A percentile compares a stretch with the other conserved stretches of the same genome.
Conservation (phyloP, 2,113 vertebrate species). For the Melanerpes aurifrons region DNA sequence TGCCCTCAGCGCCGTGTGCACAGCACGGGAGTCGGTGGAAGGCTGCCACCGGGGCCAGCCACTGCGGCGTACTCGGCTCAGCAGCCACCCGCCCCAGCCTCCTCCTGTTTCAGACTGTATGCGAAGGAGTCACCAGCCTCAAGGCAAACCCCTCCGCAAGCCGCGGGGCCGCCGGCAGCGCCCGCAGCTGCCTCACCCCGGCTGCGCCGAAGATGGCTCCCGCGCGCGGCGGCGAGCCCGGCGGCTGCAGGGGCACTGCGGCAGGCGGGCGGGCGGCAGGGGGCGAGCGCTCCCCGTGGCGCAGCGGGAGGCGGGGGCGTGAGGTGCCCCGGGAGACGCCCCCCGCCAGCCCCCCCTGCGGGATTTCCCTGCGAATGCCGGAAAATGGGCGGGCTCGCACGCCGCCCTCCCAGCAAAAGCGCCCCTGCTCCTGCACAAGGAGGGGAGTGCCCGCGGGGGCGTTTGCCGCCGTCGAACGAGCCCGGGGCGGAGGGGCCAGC, state of each 20-base stretch:
- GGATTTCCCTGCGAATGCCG: background rate
- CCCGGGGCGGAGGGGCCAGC: background rate
- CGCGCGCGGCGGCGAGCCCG: background rate
- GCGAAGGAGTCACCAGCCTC: background rate
- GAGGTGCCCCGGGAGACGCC: background rate
- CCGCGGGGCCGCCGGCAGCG: background rate
- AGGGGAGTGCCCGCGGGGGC: too few species aligned
- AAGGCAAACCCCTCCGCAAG: background rate
- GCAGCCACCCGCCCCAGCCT: background rate
- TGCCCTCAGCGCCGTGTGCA: background rate
- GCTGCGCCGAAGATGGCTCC: background rate
- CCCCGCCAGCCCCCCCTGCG: background rate
- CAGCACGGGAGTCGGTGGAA: background rate
- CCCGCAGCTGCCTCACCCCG: background rate
- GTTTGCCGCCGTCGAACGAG: background rate
- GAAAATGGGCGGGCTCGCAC: too few species aligned
- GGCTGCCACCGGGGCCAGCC: background rate
- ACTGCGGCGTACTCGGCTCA: too few species aligned
- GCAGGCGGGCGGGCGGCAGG: background rate
- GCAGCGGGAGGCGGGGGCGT: background rate
- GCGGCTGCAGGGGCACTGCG: background rate
- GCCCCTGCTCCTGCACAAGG: background rate
- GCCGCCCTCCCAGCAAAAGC: rapidly evolving
- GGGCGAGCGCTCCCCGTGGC: background rate
- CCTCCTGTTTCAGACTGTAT: background rate